These are phyloP conservation scores for Listrodromus nycthemerus DNA, from an alignment of 2,888 invertebrate species.

Conservation along the genomic window DNA sequence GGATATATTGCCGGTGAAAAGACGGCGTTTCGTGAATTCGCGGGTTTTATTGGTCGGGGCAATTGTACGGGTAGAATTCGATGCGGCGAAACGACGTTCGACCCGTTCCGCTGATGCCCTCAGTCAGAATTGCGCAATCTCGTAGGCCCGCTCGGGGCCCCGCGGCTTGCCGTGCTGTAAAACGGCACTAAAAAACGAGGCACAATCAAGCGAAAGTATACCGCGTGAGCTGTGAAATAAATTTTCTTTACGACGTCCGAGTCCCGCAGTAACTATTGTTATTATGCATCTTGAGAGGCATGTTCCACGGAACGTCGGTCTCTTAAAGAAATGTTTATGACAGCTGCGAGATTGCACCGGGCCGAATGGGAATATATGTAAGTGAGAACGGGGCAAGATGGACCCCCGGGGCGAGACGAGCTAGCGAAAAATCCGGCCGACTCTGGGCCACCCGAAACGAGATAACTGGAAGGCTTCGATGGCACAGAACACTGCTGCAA, in stretches of 20 bases:
- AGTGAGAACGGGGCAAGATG: background rate
- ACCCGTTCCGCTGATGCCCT: background rate
- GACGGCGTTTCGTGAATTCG: background rate
- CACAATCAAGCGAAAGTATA: background rate
- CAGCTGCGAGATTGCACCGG: background rate
- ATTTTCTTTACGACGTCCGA: slow-evolving; percentile 50
- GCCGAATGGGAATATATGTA: background rate
- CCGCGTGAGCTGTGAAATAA: slow-evolving; percentile 12
- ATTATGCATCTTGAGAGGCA: slow-evolving; percentile 4
- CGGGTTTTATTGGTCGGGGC: background rate
- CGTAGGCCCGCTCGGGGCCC: background rate
- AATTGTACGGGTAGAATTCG: background rate
- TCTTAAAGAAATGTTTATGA: background rate
- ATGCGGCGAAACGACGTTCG: background rate
- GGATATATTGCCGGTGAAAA: background rate
- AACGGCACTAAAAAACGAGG: slow-evolving; percentile 32
- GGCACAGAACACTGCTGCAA: too few species aligned
- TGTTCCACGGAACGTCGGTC: background rate
- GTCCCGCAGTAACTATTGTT: slow-evolving; percentile 13
- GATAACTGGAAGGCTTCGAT: too few species aligned
- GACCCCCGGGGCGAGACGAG: too few species aligned
- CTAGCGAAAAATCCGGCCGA: too few species aligned
- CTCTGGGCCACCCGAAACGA: too few species aligned
- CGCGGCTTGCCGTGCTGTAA: slow-evolving; percentile 31
- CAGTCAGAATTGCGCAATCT: background rate